phyloP scores from a whole-genome alignment of 2,113 vertebrate species.

The Axis porcinus region DNA sequence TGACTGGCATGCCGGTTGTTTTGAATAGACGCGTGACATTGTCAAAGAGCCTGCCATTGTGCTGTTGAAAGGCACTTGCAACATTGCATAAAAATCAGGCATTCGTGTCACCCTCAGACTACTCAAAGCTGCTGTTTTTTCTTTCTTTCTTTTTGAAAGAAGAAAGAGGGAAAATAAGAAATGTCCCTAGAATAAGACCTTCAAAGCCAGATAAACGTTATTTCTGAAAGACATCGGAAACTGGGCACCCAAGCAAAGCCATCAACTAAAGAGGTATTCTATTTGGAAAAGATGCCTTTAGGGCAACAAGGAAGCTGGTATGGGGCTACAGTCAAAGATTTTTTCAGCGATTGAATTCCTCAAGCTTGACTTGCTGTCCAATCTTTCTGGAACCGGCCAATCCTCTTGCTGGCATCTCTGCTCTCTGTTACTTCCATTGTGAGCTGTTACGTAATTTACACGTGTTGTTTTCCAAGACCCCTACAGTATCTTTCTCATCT shows the following conservation, averaged over 20 bases:
- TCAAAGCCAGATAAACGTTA: conserved; percentile 40
- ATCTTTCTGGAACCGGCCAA: neutral
- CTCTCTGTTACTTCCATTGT: neutral
- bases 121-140: conserved; percentile 40
- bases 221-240: conserved; percentile 38
- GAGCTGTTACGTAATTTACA: neutral
- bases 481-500: neutral
- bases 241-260: conserved; percentile 42
- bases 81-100: conserved; percentile 60
- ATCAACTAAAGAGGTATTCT: neutral
- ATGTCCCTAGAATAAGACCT: conserved; percentile 53
- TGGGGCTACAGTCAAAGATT: neutral
- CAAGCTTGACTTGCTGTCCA: neutral
- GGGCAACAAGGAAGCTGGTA: neutral
- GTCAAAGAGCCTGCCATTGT: conserved; percentile 61
- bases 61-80: conserved; percentile 57
- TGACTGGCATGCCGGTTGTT: conserved; percentile 70
- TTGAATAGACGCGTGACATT: conserved; percentile 63
- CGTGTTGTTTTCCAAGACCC: neutral
- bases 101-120: conserved; percentile 16
- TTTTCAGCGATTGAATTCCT: neutral
- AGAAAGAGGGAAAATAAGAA: conserved; percentile 68
- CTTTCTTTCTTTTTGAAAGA: conserved; percentile 58
- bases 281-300: neutral
- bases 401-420: neutral